phyloP scores from a whole-genome alignment of 2,113 vertebrate species.

The Ctenomys sociabilis region DNA sequence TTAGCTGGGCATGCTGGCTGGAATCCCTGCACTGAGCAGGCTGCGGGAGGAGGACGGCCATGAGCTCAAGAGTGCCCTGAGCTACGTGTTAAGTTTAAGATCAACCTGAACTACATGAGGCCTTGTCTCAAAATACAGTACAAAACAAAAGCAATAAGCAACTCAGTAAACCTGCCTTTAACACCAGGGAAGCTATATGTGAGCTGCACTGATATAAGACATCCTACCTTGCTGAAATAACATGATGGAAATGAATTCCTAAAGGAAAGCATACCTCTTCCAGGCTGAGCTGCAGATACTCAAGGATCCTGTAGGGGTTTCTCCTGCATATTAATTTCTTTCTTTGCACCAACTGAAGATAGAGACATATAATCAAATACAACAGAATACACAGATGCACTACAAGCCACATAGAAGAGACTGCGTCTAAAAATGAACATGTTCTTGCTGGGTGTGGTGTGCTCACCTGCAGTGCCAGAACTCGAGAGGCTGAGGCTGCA shows the following conservation, averaged over 20 bases:
- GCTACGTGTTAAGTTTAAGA: not conserved
- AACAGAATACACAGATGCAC: not conserved
- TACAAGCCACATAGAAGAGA: fast-evolving
- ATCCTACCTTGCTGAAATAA: conserved; percentile 87
- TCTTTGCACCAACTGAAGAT: conserved; percentile 78
- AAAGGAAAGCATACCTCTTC: conserved; percentile 91
- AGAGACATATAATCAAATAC: conserved; percentile 32
- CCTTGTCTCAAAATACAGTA: not conserved
- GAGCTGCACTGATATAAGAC: not conserved
- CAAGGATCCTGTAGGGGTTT: conserved; percentile 91
- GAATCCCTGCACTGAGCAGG: not conserved
- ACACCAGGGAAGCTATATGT: not conserved
- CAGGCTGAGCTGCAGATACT: conserved; percentile 94
- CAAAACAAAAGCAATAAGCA: not conserved
- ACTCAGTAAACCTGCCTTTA: not conserved
- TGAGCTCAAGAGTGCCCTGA: not conserved
- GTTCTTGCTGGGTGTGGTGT: not conserved
- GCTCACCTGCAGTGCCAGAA: not conserved
- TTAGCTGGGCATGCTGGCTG: not conserved
- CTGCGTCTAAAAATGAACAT: not conserved
- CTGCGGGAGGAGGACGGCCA: not conserved
- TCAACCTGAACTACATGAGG: not conserved
- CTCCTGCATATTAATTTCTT: conserved; percentile 87
- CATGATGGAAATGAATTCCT: conserved; percentile 28
- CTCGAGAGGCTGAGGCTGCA: not conserved